Percentiles rank a stretch among this genome's conserved stretches.
Evolutionary conservation across 2,113 vertebrate genomes (phyloP).

Genomic region (Alectura lathami): DNA sequence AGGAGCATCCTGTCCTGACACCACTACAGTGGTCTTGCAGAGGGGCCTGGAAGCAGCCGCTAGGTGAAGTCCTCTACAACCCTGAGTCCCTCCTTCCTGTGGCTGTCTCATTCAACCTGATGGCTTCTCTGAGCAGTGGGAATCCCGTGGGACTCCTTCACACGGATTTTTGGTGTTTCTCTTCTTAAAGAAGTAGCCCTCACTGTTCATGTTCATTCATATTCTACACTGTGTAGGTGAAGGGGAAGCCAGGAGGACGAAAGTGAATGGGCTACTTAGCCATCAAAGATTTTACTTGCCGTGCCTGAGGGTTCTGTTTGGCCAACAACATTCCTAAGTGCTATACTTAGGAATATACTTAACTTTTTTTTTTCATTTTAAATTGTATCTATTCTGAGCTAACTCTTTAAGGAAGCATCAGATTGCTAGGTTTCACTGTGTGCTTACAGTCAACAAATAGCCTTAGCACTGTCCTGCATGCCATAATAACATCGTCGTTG

Average conservation of each 20-base stretch:
- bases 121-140: not conserved
- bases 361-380: no score
- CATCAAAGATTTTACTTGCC: not conserved
- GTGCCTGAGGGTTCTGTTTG: not conserved
- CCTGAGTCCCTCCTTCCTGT: not conserved
- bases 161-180: not conserved
- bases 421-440: not conserved
- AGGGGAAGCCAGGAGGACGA: not conserved
- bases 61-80: not conserved
- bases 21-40: not conserved
- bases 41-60: not conserved
- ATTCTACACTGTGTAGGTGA: not conserved
- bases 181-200: not conserved
- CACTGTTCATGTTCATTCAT: not conserved
- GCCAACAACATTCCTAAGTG: not conserved
- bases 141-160: not conserved
- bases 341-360: no score
- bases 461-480: not conserved
- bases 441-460: not conserved
- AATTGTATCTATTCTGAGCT: not conserved
- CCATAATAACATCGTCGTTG: not conserved
- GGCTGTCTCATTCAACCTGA: not conserved
- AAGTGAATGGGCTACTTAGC: not conserved
- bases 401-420: not conserved
- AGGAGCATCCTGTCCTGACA: not conserved